Evolutionary conservation across 2,888 invertebrate species (phyloP), one percentile per base, ranked within the genome.

Genomic region (Eupithecia vulgata): DNA sequence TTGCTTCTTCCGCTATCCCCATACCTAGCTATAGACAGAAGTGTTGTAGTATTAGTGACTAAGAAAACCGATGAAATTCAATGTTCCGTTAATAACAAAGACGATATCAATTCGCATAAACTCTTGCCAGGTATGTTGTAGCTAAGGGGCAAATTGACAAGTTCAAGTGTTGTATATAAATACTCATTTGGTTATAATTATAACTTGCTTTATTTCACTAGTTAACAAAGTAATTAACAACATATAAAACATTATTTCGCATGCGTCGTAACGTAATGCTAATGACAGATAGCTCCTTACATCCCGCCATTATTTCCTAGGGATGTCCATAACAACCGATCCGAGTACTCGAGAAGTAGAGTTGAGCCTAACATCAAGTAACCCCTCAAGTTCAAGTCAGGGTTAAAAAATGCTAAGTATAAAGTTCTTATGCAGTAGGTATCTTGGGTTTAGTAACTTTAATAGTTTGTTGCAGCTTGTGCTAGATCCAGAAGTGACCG

Each of bases 1-100:
- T 80, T 75, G 77, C 77, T 79, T 76, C 87, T 90, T 91, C 91
- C 91, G 90, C 83, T 83, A 88, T 90, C 85, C 80, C 90, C 90
- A 82, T 90, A 89, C 57, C 57, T 57, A 57, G 57, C 5, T 12
- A 25, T 21, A 12, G 25, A n/a, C 25, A 25, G 48, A n/a, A 48
- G n/a, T 52, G 25, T 61, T 34, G 62, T 21, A 17, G 62, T 77
- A 45, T n/a, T n/a, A n/a, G 45, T 45, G 76, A 75, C 75, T 76
- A 72, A 69, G 66, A 76, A 67, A 73, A 71, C 72, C 76, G 66
- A 71, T 67, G 74, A 62, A 67, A 71, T 74, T 71, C 42, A 70
- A 75, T 5, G 5, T 57, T 52, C 2, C 25, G 30, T 61, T 48
- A 12, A 40, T 13, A 42, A 48, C 12, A 48, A 7, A 8, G n/a